These are phyloP conservation scores for Agapornis roseicollis DNA, from an alignment of 2,113 vertebrate genomes.

Conservation along the genomic window DNA sequence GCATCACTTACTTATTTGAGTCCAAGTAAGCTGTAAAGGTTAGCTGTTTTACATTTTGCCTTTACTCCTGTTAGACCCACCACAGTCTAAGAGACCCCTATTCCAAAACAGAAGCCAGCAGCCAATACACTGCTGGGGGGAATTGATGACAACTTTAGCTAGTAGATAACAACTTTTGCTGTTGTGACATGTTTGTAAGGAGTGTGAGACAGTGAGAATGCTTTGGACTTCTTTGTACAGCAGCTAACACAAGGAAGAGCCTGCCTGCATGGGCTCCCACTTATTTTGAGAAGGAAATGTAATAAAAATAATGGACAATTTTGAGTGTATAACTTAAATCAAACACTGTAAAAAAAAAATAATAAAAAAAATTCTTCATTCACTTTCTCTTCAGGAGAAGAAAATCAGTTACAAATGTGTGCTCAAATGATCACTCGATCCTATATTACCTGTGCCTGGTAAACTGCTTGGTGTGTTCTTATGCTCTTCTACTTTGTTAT, in stretches of 20 bases:
- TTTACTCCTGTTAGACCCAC: background rate
- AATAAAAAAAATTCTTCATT: background rate
- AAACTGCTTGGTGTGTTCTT: background rate
- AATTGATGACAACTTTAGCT: background rate
- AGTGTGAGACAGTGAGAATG: background rate
- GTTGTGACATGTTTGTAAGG: background rate
- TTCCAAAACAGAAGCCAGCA: background rate
- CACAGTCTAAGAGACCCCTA: background rate
- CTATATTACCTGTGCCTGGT: fast-evolving
- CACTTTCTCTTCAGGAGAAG: background rate
- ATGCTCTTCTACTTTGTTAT: background rate
- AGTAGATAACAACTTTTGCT: background rate
- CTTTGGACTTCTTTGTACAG: background rate
- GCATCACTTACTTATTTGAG: background rate
- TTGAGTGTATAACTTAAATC: background rate
- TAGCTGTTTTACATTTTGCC: background rate
- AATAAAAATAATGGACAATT: background rate
- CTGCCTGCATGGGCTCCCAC: background rate
- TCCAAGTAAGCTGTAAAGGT: background rate
- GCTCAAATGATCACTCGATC: background rate
- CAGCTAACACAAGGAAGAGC: background rate
- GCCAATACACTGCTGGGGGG: background rate
- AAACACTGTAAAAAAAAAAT: fast-evolving
- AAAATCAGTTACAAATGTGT: background rate
- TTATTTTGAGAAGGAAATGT: background rate